Evolutionary conservation across 1,140 invertebrate species (phyloP), one percentile per base, ranked within the genome.

Genomic region (Drosophila lacertosa): DNA sequence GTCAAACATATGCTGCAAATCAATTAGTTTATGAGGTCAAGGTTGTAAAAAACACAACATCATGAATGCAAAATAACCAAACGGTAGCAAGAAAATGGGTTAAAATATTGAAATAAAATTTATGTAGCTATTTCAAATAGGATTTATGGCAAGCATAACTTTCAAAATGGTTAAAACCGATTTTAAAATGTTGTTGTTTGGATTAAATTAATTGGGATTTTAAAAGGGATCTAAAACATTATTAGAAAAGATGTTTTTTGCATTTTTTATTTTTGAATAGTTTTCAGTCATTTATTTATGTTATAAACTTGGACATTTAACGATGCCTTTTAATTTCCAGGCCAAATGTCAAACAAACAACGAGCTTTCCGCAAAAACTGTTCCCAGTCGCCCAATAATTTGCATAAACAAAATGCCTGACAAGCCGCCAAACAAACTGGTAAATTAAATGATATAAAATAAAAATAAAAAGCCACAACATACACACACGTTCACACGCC

Each of bases 391-490:
- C 48, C 67, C 39, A 37, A 15, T n/a, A 50, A 82, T 82, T 82
- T 83, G 74, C 79, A 78, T 83, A 74, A 70, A 45, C 55, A 77
- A 82, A 35, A 83, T 42, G 55, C 22, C 69, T 50, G 60, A 37
- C 39, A 73, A 66, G 35, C 18, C 47, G 58, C 47, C 55, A 45
- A 47, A 51, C 58, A 79, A 83, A 78, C 54, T 81, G 51, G 16
- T 54, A 84, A 84, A 84, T 84, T 83, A 76, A 79, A 83, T 84
- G 66, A 84, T 68, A 79, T 69, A 63, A 76, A 84, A 68, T 74
- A 72, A 84, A 58, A 37, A 74, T 29, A 84, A 65, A 51, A 71
- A 35, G 29, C 32, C 42, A 24, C 48, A 58, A 40, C 40, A 63
- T 22, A 29, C 45, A 33, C 26, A 59, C 35, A 53, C 29, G 9